Conservation (phyloP, 1,140 invertebrate genomes). For the Drosophila nigrodunni region DNA sequence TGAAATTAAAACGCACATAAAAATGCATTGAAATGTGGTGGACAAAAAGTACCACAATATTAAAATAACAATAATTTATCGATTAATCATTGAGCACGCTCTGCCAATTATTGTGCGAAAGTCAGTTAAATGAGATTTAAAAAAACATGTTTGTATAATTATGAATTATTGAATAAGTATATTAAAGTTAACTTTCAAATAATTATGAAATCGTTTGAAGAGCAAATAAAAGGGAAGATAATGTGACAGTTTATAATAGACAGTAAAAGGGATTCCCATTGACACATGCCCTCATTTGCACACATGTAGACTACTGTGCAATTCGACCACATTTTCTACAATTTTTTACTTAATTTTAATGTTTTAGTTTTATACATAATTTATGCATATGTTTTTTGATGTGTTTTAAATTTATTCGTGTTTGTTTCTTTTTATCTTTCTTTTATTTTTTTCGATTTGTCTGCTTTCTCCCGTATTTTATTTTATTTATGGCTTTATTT, state of each 20-base stretch:
- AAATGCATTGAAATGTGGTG: slow-evolving; percentile 38
- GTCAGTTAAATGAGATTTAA: slow-evolving; percentile 11
- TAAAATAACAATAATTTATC: slow-evolving; percentile 29
- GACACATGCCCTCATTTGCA: neutral
- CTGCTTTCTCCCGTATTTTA: slow-evolving; percentile 27
- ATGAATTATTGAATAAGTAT: slow-evolving; percentile 60
- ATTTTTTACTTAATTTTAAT: neutral
- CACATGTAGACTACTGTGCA: slow-evolving; percentile 31
- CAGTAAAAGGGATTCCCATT: slow-evolving; percentile 1
- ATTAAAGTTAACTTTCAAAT: slow-evolving; percentile 55
- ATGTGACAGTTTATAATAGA: neutral
- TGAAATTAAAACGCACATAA: slow-evolving; percentile 8
- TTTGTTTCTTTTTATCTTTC: slow-evolving; percentile 31
- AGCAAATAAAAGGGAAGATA: slow-evolving; percentile 29
- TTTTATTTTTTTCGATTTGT: slow-evolving; percentile 33
- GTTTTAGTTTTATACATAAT: slow-evolving; percentile 39
- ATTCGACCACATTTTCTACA: slow-evolving; percentile 15
- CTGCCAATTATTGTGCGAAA: slow-evolving; percentile 29
- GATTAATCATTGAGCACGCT: slow-evolving; percentile 52
- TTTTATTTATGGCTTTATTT: slow-evolving; percentile 52
- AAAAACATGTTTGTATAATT: slow-evolving; percentile 44
- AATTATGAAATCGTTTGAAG: slow-evolving; percentile 32
- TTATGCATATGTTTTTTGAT: slow-evolving; percentile 26
- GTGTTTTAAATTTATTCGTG: slow-evolving; percentile 33
- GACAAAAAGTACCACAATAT: slow-evolving; percentile 5